These are phyloP conservation scores for Acrobasis repandana DNA, from an alignment of 2,888 invertebrate genomes.

Conservation along the genomic window DNA sequence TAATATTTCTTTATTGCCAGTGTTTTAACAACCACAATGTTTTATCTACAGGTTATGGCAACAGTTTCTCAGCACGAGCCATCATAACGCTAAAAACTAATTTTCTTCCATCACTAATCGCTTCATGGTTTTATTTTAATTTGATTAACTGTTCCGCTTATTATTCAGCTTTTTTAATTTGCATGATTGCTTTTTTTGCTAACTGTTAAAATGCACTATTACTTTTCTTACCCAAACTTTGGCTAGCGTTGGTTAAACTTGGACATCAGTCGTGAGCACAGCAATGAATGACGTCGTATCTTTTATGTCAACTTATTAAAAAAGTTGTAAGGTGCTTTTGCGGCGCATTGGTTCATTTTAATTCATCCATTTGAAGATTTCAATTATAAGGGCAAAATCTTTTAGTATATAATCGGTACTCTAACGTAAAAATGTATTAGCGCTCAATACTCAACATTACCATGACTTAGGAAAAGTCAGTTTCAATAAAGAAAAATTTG, in stretches of 20 bases:
- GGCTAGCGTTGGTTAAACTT: background rate
- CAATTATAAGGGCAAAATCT: too few relatives aligned
- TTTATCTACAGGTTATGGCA: slow-evolving; percentile 11
- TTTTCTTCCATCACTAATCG: background rate
- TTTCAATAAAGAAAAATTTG: too few relatives aligned
- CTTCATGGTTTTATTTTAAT: slow-evolving; percentile 2
- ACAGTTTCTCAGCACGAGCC: slow-evolving; percentile 1
- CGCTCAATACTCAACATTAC: too few relatives aligned
- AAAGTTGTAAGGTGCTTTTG: too few relatives aligned
- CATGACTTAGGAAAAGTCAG: too few relatives aligned
- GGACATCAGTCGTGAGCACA: background rate
- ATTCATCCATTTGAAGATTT: too few relatives aligned
- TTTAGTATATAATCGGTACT: too few relatives aligned
- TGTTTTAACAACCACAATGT: background rate
- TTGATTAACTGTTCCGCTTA: slow-evolving; percentile 6
- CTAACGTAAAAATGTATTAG: too few relatives aligned
- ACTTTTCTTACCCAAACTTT: background rate
- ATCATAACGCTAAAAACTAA: background rate
- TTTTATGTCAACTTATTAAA: too few relatives aligned
- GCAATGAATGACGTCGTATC: too few relatives aligned
- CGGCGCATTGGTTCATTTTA: too few relatives aligned
- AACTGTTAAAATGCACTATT: background rate
- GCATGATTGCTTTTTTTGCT: slow-evolving; percentile 12
- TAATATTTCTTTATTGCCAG: slow-evolving; percentile 2
- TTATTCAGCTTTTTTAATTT: slow-evolving; percentile 4